These are phyloP conservation scores for Megaceryle torquata DNA, from an alignment of 2,113 vertebrate genomes.

Conservation along the genomic window DNA sequence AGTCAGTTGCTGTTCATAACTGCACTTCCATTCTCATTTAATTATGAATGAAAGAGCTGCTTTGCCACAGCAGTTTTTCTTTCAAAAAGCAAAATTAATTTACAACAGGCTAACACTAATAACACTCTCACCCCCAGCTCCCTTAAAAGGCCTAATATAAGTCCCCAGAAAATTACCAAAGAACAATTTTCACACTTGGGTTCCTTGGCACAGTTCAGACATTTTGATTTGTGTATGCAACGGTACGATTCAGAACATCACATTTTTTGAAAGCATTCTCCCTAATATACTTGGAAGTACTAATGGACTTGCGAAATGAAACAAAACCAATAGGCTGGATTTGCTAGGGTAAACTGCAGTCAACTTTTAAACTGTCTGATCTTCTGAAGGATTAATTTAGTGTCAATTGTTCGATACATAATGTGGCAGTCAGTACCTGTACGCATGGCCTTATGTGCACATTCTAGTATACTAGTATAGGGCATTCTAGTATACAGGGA, in stretches of 20 bases:
- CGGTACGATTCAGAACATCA: not conserved
- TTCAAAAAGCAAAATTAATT: conserved; percentile 4
- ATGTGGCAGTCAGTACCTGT: not conserved
- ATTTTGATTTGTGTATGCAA: not conserved
- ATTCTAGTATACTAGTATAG: not conserved
- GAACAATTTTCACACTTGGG: not conserved
- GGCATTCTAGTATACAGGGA: not conserved
- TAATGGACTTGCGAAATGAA: not conserved
- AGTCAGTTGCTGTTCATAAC: not conserved
- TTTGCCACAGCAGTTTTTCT: not conserved
- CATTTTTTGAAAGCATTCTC: not conserved
- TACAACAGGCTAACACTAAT: not conserved
- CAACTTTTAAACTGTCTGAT: not conserved
- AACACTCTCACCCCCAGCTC: not conserved
- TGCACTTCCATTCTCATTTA: not conserved
- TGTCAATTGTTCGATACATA: not conserved
- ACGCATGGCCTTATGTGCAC: fast-evolving
- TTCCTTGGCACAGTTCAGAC: not conserved
- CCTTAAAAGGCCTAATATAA: not conserved
- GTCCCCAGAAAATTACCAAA: not conserved
- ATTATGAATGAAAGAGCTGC: not conserved
- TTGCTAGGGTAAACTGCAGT: not conserved
- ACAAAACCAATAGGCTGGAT: not conserved
- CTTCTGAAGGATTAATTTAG: not conserved
- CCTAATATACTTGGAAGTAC: not conserved